Evolutionary conservation across 2,888 invertebrate species (phyloP).

Genomic region (Patella pellucida): DNA sequence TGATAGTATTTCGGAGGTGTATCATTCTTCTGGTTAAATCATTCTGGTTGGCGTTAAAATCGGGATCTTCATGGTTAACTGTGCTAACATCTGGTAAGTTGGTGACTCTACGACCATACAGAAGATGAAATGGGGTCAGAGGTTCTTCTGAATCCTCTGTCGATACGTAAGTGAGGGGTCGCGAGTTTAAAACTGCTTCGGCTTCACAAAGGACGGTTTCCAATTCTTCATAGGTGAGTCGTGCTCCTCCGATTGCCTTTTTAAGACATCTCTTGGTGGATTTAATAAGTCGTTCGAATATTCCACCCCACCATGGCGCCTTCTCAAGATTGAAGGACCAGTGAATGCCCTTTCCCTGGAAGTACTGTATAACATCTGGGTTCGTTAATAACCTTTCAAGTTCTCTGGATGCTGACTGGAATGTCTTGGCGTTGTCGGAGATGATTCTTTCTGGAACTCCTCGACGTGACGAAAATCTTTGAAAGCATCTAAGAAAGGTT

Average conservation of each 20-base stretch:
- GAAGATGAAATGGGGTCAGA: constrained; percentile 1
- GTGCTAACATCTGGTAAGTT: not conserved
- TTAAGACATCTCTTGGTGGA: not conserved
- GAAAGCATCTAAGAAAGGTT: not conserved
- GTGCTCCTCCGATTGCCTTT: not conserved
- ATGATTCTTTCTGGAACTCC: not conserved
- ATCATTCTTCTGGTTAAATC: constrained; percentile 1
- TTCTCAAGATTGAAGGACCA: not conserved
- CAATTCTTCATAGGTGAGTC: not conserved
- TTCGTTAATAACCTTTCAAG: not conserved
- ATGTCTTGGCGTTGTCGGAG: not conserved
- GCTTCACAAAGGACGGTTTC: not conserved
- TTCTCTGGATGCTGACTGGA: not conserved
- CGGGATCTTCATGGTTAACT: not conserved
- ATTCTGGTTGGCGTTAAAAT: not conserved
- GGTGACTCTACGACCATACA: not conserved
- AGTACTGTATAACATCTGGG: not conserved
- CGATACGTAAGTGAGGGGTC: not conserved
- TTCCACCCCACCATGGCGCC: constrained; percentile 5
- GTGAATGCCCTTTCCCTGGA: not conserved
- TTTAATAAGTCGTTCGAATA: constrained; percentile 5
- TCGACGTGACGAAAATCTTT: not conserved
- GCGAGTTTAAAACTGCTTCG: not conserved
- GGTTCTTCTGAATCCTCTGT: constrained; percentile 6
- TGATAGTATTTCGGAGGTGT: not conserved